Base-by-base conservation (phyloP, 2,888 invertebrate species). In the Oligia latruncula region DNA sequence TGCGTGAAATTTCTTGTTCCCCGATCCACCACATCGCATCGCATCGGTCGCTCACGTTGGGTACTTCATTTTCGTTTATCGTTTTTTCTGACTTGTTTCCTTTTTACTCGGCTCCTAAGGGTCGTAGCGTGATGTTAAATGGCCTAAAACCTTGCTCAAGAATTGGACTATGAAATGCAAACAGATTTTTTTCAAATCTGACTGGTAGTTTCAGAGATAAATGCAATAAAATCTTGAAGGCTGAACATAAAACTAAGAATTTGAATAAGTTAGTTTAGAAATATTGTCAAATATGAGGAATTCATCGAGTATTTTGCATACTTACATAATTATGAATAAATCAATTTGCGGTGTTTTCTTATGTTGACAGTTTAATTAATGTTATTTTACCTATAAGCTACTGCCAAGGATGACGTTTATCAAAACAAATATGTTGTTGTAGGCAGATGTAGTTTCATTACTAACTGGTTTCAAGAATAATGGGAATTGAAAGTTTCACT, bases 281-380 rank as follows among this genome's bases (percentile, higher is more conserved):
- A 77, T 58, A 55, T 43, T 73, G 49, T 65, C 49, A 64, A 76
- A 73, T 70, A 77, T 68, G 60, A 74, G 46, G 52, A 71, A 76
- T 74, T 29, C 64, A 74, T 77, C 6, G 43, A 40, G 17, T 71
- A 68, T 65, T 82, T 86, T 77, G 71, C 83, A 82, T 84, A 29
- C 29, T 29, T 29, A 67, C 4, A 66, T 77, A 29, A 72, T 78
- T 76, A 76, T 67, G 70, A 82, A 84, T 86, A 78, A 86, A 84
- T 84, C 86, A 84, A 86, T 84, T 86, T 78, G 83, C 86, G 84
- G 83, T 71, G 29, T 83, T 86, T 75, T 85, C 77, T 83, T 13
- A 43, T 20, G 83, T 40, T 84, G 84, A 20, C 84, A 78, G 71
- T 67, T 60, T 84, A 73, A 86, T 84, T 40, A 78, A 84, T 84